phyloP scores from a whole-genome alignment of 2,888 invertebrate genomes.

The Pandemis corylana region DNA sequence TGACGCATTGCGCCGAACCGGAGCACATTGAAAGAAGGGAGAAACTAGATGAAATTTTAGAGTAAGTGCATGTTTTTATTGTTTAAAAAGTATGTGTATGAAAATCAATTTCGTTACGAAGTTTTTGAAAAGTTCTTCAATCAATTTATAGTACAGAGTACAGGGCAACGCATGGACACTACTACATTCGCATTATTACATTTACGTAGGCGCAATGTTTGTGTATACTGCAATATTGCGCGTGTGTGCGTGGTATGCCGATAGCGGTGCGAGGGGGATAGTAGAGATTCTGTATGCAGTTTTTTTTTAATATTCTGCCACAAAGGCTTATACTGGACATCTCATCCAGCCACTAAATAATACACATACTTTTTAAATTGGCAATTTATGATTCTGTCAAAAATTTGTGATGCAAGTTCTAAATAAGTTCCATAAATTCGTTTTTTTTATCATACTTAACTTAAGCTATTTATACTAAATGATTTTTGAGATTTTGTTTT shows the following conservation, averaged over 20 bases:
- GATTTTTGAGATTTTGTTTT: not conserved
- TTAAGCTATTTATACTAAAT: not conserved
- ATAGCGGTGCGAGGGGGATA: too few species aligned
- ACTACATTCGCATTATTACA: too few species aligned
- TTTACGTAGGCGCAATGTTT: too few species aligned
- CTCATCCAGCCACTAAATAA: not conserved
- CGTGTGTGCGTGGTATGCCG: too few species aligned
- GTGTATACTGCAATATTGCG: too few species aligned
- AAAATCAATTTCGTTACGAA: not conserved
- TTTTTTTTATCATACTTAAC: not conserved
- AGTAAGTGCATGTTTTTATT: conserved; percentile 54
- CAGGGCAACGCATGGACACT: too few species aligned
- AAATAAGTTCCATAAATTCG: not conserved
- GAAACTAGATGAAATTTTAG: conserved; percentile 62
- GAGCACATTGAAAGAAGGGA: conserved; percentile 66
- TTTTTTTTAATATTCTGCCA: too few species aligned
- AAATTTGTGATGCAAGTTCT: not conserved
- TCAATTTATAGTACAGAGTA: too few species aligned
- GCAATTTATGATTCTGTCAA: conserved; percentile 5
- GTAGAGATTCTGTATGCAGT: too few species aligned
- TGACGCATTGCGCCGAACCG: conserved; percentile 68
- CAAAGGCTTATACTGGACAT: not conserved
- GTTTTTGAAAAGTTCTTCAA: not conserved
- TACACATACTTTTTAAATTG: conserved; percentile 28
- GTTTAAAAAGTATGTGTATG: conserved; percentile 32